Percentiles rank a stretch among this genome's conserved stretches.
Evolutionary conservation across 2,113 vertebrate species (phyloP).

Genomic region (Oryzias celebensis): DNA sequence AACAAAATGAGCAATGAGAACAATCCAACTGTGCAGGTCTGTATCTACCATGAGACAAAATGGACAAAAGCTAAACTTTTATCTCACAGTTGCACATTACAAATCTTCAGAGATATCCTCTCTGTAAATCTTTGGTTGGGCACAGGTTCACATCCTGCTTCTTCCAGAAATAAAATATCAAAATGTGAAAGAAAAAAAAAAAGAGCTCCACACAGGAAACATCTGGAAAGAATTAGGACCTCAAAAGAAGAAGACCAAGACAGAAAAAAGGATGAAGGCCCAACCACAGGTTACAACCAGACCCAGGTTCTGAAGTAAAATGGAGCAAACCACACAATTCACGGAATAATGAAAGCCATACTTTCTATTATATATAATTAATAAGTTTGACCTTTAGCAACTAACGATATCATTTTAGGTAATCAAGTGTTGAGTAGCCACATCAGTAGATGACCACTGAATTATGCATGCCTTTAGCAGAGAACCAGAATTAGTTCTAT

Average conservation of each 20-base stretch:
- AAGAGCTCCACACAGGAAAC: slow-evolving; percentile 78
- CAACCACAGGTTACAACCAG: slow-evolving; percentile 75
- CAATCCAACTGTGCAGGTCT: slow-evolving; percentile 10
- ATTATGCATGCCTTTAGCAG: no score
- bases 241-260: slow-evolving; percentile 41
- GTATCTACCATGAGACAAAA: no score
- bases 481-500: no score
- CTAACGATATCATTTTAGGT: no score
- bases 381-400: no score
- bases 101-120: slow-evolving; percentile 42
- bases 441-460: no score
- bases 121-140: slow-evolving; percentile 59
- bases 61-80: slow-evolving; percentile 3
- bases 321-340: slow-evolving; percentile 26
- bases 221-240: slow-evolving; percentile 78
- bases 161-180: slow-evolving; percentile 53
- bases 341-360: no score
- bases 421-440: no score
- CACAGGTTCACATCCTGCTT: slow-evolving; percentile 57
- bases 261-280: slow-evolving; percentile 44
- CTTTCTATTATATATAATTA: no score
- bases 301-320: slow-evolving; percentile 45
- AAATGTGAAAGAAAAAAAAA: slow-evolving; percentile 11
- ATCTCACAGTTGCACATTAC: slow-evolving; percentile 64
- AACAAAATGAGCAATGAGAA: slow-evolving; percentile 21